Evolutionary conservation across 2,113 vertebrate species (phyloP), one percentile per base, ranked within the genome.

Genomic region (Psilopogon haemacephalus): DNA sequence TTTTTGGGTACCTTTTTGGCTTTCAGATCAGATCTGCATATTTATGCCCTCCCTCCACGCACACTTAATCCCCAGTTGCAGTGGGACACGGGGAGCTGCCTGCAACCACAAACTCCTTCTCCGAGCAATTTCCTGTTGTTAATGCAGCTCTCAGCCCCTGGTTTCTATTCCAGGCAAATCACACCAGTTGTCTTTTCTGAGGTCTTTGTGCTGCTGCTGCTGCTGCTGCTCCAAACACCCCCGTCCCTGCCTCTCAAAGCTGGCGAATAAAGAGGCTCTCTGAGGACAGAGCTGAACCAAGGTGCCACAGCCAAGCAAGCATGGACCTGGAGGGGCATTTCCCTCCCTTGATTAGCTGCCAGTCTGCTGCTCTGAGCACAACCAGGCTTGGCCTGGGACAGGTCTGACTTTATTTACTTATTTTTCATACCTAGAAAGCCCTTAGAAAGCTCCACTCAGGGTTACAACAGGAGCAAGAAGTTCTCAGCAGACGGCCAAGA

Each of bases 51-150:
- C 4, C 60, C 58, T 46, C 15, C 70, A 8, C 0, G 2, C 87
- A 37, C 81, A 24, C 70, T 75, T 63, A 86, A 79, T 91, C 92
- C 94, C 86, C 62, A 28, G 69, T 38, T 88, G 82, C 56, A 55
- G 9, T 37, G 89, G 89, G 87, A 94, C 84, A 40, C 5, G 70
- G 70, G 82, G 78, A 54, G 1, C 35, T 75, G 82, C 65, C 88
- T 92, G 89, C 64, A 77, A 13, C 7, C 84, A 76, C 75, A n/a
- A 63, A 62, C 63, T 59, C 84, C 19, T 30, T 89, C 85, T 69
- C 87, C 19, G 27, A 82, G 83, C 76, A 74, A 55, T 94, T 88
- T 89, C 87, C 91, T 64, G 59, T 84, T 68, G 92, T 82, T 94
- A 92, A 86, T 44, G 86, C 79, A 76, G 71, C 58, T 77, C 76